phyloP scores from a whole-genome alignment of 1,140 invertebrate species.

The Zaprionus africanus region DNA sequence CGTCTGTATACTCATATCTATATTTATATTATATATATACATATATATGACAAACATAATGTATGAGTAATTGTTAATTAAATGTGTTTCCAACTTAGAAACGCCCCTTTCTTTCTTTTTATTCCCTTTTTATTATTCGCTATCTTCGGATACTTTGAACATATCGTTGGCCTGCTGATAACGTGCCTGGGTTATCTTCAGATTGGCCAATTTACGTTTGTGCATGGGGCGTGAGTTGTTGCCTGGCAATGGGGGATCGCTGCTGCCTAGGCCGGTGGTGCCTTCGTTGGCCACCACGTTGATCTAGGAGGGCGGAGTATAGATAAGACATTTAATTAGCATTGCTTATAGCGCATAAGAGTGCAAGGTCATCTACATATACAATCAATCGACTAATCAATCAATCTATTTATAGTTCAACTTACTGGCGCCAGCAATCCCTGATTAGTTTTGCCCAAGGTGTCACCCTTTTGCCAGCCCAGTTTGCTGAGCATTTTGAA shows the following conservation, averaged over 20 bases:
- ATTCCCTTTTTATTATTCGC: slow-evolving; percentile 36
- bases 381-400: no score
- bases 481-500: slow-evolving; percentile 95
- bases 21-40: slow-evolving; percentile 58
- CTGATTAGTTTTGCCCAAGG: slow-evolving; percentile 90
- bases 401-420: slow-evolving; percentile 48
- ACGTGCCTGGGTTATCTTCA: slow-evolving; percentile 84
- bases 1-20: slow-evolving; percentile 40
- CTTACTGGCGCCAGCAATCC: slow-evolving; percentile 93
- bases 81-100: slow-evolving; percentile 75
- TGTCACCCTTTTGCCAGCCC: slow-evolving; percentile 95
- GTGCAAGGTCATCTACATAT: not conserved
- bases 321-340: not conserved
- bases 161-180: slow-evolving; percentile 83
- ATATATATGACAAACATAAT: slow-evolving; percentile 59
- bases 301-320: slow-evolving; percentile 58
- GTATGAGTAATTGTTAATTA: slow-evolving; percentile 80
- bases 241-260: slow-evolving; percentile 32
- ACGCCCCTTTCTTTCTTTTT: no score
- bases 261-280: slow-evolving; percentile 74
- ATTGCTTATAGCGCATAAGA: not conserved
- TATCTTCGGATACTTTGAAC: slow-evolving; percentile 61
- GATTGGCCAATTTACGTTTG: slow-evolving; percentile 78
- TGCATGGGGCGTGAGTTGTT: slow-evolving; percentile 38
- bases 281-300: slow-evolving; percentile 79